Conservation (phyloP, 2,113 vertebrate species). For the Caretta caretta region DNA sequence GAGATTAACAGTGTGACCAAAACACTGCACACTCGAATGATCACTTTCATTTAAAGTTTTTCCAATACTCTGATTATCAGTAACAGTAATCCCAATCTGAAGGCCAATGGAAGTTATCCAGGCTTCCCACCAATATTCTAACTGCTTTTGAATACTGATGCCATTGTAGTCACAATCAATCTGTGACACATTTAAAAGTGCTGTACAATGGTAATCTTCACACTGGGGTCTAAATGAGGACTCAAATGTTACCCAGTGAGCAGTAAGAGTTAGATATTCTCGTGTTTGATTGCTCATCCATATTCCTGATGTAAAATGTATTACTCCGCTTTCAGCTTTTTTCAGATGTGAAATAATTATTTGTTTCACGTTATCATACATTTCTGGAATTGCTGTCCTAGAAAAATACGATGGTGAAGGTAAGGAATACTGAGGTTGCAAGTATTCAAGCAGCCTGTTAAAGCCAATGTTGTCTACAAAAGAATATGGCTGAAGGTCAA, state of each 20-base stretch:
- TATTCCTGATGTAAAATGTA: slow-evolving; percentile 95
- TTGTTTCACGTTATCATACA: slow-evolving; percentile 94
- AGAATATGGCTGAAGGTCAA: slow-evolving; percentile 97
- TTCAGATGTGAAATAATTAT: slow-evolving; percentile 91
- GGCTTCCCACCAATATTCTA: slow-evolving; percentile 95
- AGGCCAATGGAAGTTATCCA: slow-evolving; percentile 94
- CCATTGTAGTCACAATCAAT: slow-evolving; percentile 93
- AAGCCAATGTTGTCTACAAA: slow-evolving; percentile 94
- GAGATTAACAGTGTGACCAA: slow-evolving; percentile 92
- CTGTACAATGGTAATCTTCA: slow-evolving; percentile 94
- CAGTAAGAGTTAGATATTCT: slow-evolving; percentile 94
- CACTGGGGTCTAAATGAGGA: slow-evolving; percentile 88
- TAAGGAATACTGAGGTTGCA: slow-evolving; percentile 94
- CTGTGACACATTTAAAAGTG: slow-evolving; percentile 91
- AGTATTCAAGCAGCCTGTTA: slow-evolving; percentile 91
- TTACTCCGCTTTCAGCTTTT: slow-evolving; percentile 92
- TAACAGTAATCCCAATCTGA: slow-evolving; percentile 93
- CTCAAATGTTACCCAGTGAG: slow-evolving; percentile 95
- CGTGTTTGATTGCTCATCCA: slow-evolving; percentile 96
- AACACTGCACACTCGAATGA: slow-evolving; percentile 91
- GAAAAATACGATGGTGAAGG: slow-evolving; percentile 94
- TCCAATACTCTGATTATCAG: slow-evolving; percentile 88
- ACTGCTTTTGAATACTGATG: slow-evolving; percentile 91
- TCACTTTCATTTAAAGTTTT: slow-evolving; percentile 90
- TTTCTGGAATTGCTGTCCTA: slow-evolving; percentile 94